phyloP scores from a whole-genome alignment of 2,113 vertebrate genomes.

The Capreolus pygargus region DNA sequence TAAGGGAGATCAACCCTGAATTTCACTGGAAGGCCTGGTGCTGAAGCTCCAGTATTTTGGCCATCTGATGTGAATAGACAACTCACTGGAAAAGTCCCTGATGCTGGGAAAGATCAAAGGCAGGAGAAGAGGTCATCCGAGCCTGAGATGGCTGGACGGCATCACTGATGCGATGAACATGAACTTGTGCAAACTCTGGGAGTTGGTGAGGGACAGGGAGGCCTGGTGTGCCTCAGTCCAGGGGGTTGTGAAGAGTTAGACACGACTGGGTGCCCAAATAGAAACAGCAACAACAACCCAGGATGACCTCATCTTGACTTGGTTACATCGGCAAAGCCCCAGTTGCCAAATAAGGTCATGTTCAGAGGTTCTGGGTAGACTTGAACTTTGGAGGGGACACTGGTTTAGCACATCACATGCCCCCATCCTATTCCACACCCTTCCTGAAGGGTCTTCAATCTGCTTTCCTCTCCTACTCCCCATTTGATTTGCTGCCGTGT shows the following conservation, averaged over 20 bases:
- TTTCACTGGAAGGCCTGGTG: background rate
- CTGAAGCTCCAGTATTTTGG: background rate
- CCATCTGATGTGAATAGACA: background rate
- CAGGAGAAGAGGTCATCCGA: background rate
- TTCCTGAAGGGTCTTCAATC: background rate
- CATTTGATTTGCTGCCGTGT: background rate
- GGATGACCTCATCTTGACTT: background rate
- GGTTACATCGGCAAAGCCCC: background rate
- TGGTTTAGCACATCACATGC: background rate
- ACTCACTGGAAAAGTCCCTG: background rate
- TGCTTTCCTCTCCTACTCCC: background rate
- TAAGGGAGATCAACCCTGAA: background rate
- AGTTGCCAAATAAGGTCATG: background rate
- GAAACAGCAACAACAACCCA: background rate
- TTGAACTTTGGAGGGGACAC: background rate
- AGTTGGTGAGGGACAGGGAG: background rate
- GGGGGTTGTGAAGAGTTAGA: background rate
- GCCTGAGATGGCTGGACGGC: background rate
- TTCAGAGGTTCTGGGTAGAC: background rate
- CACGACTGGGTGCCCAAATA: background rate
- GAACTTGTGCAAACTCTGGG: background rate
- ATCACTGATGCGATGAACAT: background rate
- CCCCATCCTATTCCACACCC: background rate
- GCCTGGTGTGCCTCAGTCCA: background rate
- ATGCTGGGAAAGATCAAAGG: background rate